Percentiles rank a stretch among this genome's conserved stretches.
These are phyloP conservation scores for Drosophila pullipes DNA, from an alignment of 2,888 invertebrate species.

Conservation along the genomic window DNA sequence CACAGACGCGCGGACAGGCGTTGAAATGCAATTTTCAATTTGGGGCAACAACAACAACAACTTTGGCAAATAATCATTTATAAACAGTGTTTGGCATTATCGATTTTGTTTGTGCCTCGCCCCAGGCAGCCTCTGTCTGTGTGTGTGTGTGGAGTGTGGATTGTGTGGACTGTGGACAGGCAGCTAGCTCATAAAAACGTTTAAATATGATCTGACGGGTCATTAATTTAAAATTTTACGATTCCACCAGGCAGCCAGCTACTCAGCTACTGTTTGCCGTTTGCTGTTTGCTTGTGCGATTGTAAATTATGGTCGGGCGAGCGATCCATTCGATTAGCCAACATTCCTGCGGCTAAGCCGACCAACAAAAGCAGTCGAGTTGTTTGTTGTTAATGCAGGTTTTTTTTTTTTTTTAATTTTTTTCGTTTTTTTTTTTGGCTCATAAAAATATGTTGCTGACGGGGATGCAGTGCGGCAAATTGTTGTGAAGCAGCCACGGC, in stretches of 20 bases:
- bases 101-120: slow-evolving; percentile 28
- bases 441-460: slow-evolving; percentile 59
- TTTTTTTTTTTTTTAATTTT: not conserved
- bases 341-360: slow-evolving; percentile 56
- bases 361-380: slow-evolving; percentile 14
- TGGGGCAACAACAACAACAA: slow-evolving; percentile 37
- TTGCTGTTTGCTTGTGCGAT: slow-evolving; percentile 72
- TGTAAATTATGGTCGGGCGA: slow-evolving; percentile 82
- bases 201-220: slow-evolving; percentile 84
- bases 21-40: slow-evolving; percentile 48
- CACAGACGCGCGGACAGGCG: slow-evolving; percentile 13
- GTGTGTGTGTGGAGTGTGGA: not conserved
- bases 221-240: slow-evolving; percentile 84
- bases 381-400: slow-evolving; percentile 43
- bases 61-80: slow-evolving; percentile 60
- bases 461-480: slow-evolving; percentile 58
- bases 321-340: slow-evolving; percentile 61
- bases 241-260: slow-evolving; percentile 73
- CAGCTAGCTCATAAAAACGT: slow-evolving; percentile 77
- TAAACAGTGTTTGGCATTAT: slow-evolving; percentile 58
- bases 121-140: slow-evolving; percentile 21
- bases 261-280: slow-evolving; percentile 25
- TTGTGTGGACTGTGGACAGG: slow-evolving; percentile 18
- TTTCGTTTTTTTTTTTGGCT: slow-evolving; percentile 22
- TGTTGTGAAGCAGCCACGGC: slow-evolving; percentile 67